These are phyloP conservation scores for Malurus elegans DNA, from an alignment of 2,113 vertebrate genomes.

Conservation along the genomic window DNA sequence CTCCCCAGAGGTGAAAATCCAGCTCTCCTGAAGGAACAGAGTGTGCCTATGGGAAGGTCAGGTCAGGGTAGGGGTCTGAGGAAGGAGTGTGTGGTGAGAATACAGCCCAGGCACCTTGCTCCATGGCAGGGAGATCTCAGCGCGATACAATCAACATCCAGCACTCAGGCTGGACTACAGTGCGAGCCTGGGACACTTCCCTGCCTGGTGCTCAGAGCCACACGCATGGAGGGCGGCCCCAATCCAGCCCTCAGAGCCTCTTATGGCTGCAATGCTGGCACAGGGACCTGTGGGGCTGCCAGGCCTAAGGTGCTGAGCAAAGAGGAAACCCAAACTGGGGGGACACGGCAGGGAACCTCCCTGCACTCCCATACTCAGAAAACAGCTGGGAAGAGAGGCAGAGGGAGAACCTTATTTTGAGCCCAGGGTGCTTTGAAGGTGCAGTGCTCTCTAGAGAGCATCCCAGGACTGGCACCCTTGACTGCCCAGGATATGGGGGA, in stretches of 20 bases:
- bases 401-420: background rate
- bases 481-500: rapidly evolving
- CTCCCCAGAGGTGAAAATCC: background rate
- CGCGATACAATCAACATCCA: background rate
- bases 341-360: background rate
- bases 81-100: background rate
- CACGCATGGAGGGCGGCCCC: background rate
- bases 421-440: background rate
- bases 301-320: background rate
- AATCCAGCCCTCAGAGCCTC: background rate
- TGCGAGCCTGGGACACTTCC: background rate
- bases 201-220: background rate
- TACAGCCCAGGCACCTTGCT: background rate
- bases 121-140: background rate
- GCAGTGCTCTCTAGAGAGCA: background rate
- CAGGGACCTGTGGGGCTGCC: background rate
- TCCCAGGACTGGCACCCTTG: background rate
- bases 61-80: background rate
- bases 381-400: background rate
- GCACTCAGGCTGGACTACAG: background rate
- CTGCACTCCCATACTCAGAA: background rate
- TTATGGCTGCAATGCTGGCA: rapidly evolving
- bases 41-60: background rate
- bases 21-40: background rate
- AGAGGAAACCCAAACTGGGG: background rate